A percentile compares a stretch with the other conserved stretches of the same genome.
Conservation (phyloP, 2,113 vertebrate species). For the Canis aureus region DNA sequence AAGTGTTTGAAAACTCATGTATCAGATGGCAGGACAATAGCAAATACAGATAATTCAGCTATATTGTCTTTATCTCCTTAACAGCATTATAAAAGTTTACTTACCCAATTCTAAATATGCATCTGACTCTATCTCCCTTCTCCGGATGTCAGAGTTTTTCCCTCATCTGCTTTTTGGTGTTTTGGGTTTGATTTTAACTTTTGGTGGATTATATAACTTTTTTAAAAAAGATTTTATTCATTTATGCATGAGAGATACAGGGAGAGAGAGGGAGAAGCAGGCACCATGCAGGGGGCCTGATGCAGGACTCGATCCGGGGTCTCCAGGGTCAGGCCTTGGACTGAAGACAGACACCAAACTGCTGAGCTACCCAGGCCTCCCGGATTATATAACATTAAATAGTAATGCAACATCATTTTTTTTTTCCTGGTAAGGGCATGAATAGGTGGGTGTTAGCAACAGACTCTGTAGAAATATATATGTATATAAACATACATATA, state of each 20-base stretch:
- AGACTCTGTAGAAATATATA: not conserved
- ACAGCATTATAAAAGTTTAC: not conserved
- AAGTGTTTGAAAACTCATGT: not conserved
- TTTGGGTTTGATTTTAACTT: slow-evolving; percentile 47
- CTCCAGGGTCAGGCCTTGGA: too few relatives aligned
- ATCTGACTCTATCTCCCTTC: not conserved
- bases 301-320: too few relatives aligned
- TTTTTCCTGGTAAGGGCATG: not conserved
- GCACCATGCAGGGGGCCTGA: too few relatives aligned
- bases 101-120: not conserved
- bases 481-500: not conserved
- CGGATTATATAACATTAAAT: not conserved
- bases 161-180: not conserved
- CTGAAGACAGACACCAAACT: too few relatives aligned
- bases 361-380: too few relatives aligned
- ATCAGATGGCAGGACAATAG: not conserved
- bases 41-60: not conserved
- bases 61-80: not conserved
- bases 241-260: too few relatives aligned
- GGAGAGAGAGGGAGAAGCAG: too few relatives aligned
- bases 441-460: not conserved
- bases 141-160: not conserved
- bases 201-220: not conserved
- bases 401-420: not conserved
- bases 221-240: too few relatives aligned